phyloP scores from a whole-genome alignment of 2,113 vertebrate genomes.

The Haplochromis burtoni region DNA sequence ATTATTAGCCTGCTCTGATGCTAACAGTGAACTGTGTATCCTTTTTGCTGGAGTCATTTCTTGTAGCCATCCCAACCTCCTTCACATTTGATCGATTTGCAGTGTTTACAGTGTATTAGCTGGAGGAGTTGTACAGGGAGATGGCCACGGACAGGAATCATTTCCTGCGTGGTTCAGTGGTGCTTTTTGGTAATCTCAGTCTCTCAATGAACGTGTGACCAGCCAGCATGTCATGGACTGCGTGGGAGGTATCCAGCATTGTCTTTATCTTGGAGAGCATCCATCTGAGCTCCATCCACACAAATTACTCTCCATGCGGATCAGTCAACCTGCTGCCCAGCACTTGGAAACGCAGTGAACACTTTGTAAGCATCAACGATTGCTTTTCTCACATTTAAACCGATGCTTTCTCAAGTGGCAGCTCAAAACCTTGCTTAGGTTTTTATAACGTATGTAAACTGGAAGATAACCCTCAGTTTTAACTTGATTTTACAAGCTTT shows the following conservation, averaged over 20 bases:
- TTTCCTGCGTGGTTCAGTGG: neutral
- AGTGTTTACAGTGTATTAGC: neutral
- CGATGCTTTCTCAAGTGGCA: rapidly evolving
- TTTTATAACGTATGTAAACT: neutral
- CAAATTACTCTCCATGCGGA: neutral
- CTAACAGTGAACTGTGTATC: neutral
- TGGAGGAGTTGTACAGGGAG: neutral
- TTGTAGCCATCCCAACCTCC: neutral
- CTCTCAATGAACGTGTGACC: neutral
- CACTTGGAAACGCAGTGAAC: neutral
- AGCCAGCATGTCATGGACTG: neutral
- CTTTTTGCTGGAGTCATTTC: neutral
- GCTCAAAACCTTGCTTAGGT: neutral
- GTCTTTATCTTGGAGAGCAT: neutral
- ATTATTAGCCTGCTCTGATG: neutral
- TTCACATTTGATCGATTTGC: neutral
- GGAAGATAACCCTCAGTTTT: neutral
- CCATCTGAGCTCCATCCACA: neutral
- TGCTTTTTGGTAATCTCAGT: neutral
- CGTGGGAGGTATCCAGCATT: neutral
- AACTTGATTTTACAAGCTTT: neutral
- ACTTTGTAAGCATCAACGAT: neutral
- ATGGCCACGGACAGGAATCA: rapidly evolving
- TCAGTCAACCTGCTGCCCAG: neutral
- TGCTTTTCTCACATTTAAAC: neutral